phyloP scores from a whole-genome alignment of 2,888 invertebrate species.

The Caenorhabditis wallacei region DNA sequence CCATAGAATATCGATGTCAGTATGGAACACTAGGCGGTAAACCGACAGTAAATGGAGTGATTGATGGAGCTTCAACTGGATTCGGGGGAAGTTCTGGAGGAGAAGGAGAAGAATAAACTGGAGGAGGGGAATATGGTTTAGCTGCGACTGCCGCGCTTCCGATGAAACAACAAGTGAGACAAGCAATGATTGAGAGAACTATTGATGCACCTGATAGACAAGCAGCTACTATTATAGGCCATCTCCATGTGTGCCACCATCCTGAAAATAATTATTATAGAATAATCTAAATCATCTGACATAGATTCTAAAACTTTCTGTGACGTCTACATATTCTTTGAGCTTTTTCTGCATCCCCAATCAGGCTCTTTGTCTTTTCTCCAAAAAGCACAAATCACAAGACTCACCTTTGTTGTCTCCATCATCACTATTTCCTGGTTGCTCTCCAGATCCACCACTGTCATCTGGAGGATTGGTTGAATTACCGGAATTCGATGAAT shows the following conservation, averaged over 20 bases:
- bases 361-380: background rate
- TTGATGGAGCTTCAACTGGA: constrained; percentile 47
- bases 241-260: constrained; percentile 58
- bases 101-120: constrained; percentile 49
- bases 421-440: constrained; percentile 19
- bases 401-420: constrained; percentile 35
- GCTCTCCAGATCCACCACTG: constrained; percentile 20
- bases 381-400: constrained; percentile 16
- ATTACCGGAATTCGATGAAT: constrained; percentile 5
- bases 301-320: too few relatives aligned
- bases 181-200: constrained; percentile 27
- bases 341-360: constrained; percentile 2
- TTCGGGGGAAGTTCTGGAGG: constrained; percentile 57
- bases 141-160: constrained; percentile 44
- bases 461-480: constrained; percentile 5
- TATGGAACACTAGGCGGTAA: constrained; percentile 49
- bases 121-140: constrained; percentile 54
- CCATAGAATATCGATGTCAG: background rate
- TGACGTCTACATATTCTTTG: constrained; percentile 26
- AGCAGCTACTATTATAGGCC: constrained; percentile 49
- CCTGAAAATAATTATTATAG: constrained; percentile 28
- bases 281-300: too few relatives aligned
- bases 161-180: constrained; percentile 55
- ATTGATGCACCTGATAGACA: constrained; percentile 30
- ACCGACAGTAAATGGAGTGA: constrained; percentile 62